A percentile compares a stretch with the other conserved stretches of the same genome.
Conservation (phyloP, 2,888 invertebrate species). For the Meloe dianella region DNA sequence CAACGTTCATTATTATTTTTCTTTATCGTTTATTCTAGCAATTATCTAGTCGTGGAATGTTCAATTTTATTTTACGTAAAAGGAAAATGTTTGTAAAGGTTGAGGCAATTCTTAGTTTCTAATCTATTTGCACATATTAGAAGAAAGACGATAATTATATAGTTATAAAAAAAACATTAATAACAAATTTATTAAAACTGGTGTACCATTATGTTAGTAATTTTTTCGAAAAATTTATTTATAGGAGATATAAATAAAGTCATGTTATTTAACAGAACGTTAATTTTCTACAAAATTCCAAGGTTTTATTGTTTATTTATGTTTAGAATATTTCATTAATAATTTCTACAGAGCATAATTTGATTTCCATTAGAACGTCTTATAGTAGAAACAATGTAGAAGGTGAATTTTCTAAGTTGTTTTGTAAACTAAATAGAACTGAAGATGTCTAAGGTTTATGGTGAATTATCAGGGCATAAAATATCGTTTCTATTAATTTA, state of each 20-base stretch:
- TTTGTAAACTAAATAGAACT: no score
- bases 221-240: neutral
- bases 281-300: no score
- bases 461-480: no score
- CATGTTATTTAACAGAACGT: neutral
- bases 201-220: neutral
- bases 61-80: constrained; percentile 28
- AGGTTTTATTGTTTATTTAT: no score
- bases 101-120: neutral
- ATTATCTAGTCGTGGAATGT: constrained; percentile 41
- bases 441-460: no score
- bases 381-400: no score
- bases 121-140: constrained; percentile 4
- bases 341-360: no score
- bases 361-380: no score
- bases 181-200: no score
- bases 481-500: no score
- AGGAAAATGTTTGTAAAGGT: neutral
- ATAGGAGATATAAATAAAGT: constrained; percentile 8
- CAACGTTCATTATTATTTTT: constrained; percentile 7
- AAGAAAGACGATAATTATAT: neutral
- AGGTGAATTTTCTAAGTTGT: no score
- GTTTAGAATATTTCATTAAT: no score
- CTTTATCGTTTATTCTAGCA: neutral
- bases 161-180: neutral